Base-by-base conservation (phyloP, 2,888 invertebrate species). In the Phanerotoma sp. region DNA sequence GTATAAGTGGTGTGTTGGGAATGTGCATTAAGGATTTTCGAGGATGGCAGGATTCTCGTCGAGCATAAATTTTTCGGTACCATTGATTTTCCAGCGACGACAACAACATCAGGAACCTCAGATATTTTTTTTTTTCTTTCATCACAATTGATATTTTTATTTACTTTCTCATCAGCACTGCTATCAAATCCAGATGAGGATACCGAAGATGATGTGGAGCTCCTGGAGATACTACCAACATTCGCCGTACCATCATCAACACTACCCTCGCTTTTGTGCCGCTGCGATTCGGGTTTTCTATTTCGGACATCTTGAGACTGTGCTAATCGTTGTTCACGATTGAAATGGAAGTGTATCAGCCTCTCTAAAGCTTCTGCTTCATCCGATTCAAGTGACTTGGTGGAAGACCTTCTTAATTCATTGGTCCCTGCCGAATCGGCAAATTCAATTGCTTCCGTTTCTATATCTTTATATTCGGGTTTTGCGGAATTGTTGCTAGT, bases 1-100 rank as follows among this genome's bases (percentile, higher is more conserved):
- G 74, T 75, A 68, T 75, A 76, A 66, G 72, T 75, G 60, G 75
- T 68, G 61, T 74, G 73, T 66, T 69, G 71, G 62, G 71, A n/a
- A n/a, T n/a, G 67, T 66, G 72, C 70, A 62, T 70, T 74, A 62
- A 71, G 71, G 73, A 69, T 67, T 70, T 68, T 73, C n/a, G n/a
- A 69, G 74, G 70, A 46, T n/a, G 68, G 72, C 60, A 70, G 70
- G 69, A 72, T 67, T 62, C 69, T 65, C 65, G 67, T 67, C 67
- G 72, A 70, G 66, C 71, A 69, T 63, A 69, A 65, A 64, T 74
- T 69, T 68, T 69, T 72, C 60, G 67, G 65, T 55, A 66, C 64
- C 60, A 61, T 56, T 48, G 70, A 63, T 55, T 62, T 63, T 42
- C 68, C 66, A 51, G 66, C 66, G 57, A 72, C 70, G 35, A 66